A percentile compares a stretch with the other conserved stretches of the same genome.
Evolutionary conservation across 2,888 invertebrate species (phyloP).

Genomic region (Diarsia dahlii): DNA sequence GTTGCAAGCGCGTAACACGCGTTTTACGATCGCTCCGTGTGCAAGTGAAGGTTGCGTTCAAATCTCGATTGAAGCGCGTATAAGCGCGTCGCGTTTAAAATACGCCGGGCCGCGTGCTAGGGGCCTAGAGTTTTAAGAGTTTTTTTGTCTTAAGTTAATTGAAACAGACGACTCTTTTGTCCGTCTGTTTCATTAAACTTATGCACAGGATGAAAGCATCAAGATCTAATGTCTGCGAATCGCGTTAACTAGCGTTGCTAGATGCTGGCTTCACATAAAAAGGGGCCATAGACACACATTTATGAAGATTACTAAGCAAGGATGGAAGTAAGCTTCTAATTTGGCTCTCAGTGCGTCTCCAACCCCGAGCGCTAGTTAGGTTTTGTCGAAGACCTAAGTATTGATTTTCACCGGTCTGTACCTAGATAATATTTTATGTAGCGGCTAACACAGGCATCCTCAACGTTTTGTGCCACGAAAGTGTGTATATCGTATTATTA

Average conservation of each 20-base stretch:
- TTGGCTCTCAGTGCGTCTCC: background rate
- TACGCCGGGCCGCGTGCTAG: too few relatives aligned
- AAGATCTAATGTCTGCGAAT: background rate
- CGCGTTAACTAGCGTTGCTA: background rate
- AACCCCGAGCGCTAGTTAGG: background rate
- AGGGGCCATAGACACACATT: background rate
- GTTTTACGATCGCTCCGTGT: too few relatives aligned
- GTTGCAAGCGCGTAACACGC: too few relatives aligned
- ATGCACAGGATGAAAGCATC: too few relatives aligned
- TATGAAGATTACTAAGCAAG: background rate
- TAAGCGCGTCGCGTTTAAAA: too few relatives aligned
- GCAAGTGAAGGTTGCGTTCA: too few relatives aligned
- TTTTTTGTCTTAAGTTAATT: background rate
- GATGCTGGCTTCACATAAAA: background rate
- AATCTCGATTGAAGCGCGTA: too few relatives aligned
- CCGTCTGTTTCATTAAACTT: too few relatives aligned
- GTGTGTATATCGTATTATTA: background rate
- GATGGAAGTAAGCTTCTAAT: background rate
- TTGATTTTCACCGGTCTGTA: slow-evolving; percentile 38
- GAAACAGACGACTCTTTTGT: too few relatives aligned
- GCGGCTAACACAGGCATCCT: slow-evolving; percentile 28
- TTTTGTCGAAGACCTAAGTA: slow-evolving; percentile 38
- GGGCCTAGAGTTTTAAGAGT: too few relatives aligned
- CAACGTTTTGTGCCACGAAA: slow-evolving; percentile 36
- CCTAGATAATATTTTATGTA: slow-evolving; percentile 34